Base-by-base conservation (phyloP, 1,140 invertebrate species). In the Trachymyrmex septentrionalis region DNA sequence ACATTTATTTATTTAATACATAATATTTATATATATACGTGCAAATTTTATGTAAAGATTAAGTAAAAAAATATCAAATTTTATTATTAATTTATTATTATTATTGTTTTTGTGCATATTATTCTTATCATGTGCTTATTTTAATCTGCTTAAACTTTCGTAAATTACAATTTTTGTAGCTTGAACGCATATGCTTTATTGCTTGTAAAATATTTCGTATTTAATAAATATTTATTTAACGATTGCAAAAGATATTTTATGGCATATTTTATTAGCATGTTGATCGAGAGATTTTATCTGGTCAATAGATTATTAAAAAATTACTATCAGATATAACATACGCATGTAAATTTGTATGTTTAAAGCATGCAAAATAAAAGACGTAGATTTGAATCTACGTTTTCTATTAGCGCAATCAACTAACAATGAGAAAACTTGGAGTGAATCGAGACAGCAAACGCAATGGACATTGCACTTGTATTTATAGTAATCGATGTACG, bases 231-330 rank as follows among this genome's bases (percentile, higher is more conserved):
- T 4, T 67, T 44, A 67, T 38, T 67, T 44, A 44, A 67, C 3
- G 5, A 67, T 21, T 67, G n/a, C 34, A 44, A n/a, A 10, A 71
- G 30, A n/a, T 72, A 72, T 72, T 72, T 19, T 53, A 30, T 10
- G 16, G 24, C n/a, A n/a, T n/a, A n/a, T n/a, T n/a, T n/a, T 0
- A 53, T 12, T 67, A 12, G 10, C 10, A 19, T 34, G 27, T 38
- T 59, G 14, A 38, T 21, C 19, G 14, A n/a, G 7, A 77, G 10
- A 44, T 44, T 76, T 38, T 76, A 19, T 53, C 4, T 14, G 3
- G 0, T 76, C 4, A 16, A 21, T 64, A 34, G 53, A 85, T 87
- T 87, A 88, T 87, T 75, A 38, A 44, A 50, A 80, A 80, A 81
- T 88, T 16, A 76, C 16, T 30, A 61, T 67, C 16, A 16, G 44